A percentile compares a stretch with the other conserved stretches of the same genome.
Conservation (phyloP, 1,140 invertebrate genomes). For the Eriosoma lanigerum region DNA sequence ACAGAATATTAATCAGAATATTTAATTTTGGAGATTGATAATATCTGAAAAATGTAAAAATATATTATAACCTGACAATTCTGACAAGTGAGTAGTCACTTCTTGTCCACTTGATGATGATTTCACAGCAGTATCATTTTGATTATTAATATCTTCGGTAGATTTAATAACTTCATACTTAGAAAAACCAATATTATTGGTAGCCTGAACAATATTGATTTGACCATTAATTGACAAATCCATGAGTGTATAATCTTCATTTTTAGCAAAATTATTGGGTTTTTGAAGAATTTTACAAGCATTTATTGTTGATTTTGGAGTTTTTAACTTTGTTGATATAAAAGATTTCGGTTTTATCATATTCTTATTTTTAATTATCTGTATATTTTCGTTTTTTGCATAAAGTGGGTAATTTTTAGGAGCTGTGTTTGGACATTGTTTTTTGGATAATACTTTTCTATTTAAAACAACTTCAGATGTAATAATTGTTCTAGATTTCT, state of each 20-base stretch:
- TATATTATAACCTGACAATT: too few relatives aligned
- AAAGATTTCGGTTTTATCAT: neutral
- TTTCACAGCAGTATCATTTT: too few relatives aligned
- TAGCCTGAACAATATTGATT: neutral
- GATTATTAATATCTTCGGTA: neutral
- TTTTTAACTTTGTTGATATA: neutral
- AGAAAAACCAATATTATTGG: neutral
- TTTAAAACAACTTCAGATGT: neutral
- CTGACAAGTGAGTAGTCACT: too few relatives aligned
- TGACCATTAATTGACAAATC: neutral
- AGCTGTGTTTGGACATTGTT: neutral
- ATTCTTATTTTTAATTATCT: neutral
- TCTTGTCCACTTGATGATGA: neutral
- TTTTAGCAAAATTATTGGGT: neutral
- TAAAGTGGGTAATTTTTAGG: neutral
- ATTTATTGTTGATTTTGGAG: neutral
- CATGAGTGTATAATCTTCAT: slow-evolving; percentile 16
- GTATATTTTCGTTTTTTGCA: neutral
- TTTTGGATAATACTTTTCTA: neutral
- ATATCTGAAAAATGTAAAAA: neutral
- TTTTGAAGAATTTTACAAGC: neutral
- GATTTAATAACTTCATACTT: neutral
- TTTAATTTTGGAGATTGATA: too few relatives aligned
- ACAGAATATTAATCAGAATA: too few relatives aligned
- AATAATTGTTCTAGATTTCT: neutral